These are phyloP conservation scores for Octopus sinensis DNA, from an alignment of 1,140 invertebrate species.

Conservation along the genomic window DNA sequence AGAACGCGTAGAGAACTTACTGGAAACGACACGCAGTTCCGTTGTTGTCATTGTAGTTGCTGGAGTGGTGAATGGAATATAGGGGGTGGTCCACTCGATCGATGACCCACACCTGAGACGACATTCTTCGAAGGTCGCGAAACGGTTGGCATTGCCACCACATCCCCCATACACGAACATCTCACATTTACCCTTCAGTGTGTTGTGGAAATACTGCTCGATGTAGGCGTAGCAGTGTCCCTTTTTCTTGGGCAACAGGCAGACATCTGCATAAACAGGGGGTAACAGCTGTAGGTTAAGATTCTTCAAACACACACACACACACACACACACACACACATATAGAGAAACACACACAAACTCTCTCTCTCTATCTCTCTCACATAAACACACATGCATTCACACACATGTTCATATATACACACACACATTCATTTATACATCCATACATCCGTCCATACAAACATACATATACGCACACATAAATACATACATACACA, in stretches of 20 bases:
- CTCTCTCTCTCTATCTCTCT: neutral
- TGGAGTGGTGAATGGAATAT: too few species aligned
- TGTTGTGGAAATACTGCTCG: conserved; percentile 21
- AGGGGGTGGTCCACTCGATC: too few species aligned
- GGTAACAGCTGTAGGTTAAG: neutral
- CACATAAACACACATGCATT: neutral
- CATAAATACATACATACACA: neutral
- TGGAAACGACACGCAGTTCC: too few species aligned
- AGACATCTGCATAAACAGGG: conserved; percentile 8
- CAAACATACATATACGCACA: neutral
- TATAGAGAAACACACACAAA: too few species aligned
- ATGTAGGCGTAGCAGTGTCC: conserved; percentile 18
- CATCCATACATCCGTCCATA: neutral
- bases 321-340: neutral
- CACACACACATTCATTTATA: neutral
- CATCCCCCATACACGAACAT: conserved; percentile 49
- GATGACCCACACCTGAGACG: conserved; percentile 22
- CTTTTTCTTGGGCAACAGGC: conserved; percentile 13
- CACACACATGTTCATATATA: neutral
- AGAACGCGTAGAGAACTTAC: too few species aligned
- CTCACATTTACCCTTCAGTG: conserved; percentile 22
- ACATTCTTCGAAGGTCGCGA: conserved; percentile 40
- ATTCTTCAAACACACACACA: neutral
- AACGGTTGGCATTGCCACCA: conserved; percentile 54
- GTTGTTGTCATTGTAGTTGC: too few species aligned